These are phyloP conservation scores for Cheilosia vulpina DNA, from an alignment of 2,888 invertebrate species.

Conservation along the genomic window DNA sequence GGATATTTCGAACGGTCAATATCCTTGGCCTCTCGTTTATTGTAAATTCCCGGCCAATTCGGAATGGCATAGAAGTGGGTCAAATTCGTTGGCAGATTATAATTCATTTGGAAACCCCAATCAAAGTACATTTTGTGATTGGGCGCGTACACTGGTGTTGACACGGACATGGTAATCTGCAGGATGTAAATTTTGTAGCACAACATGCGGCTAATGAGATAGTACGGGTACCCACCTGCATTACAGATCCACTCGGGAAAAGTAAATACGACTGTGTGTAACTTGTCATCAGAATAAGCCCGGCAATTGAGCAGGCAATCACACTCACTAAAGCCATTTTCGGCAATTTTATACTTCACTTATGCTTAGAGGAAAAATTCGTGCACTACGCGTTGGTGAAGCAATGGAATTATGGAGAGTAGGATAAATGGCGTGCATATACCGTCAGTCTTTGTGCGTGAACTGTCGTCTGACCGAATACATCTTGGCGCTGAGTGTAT, in stretches of 20 bases:
- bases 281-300: constrained; percentile 2
- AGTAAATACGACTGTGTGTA: constrained; percentile 39
- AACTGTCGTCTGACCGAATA: constrained; percentile 29
- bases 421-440: constrained; percentile 14
- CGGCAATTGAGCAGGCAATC: neutral
- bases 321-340: constrained; percentile 16
- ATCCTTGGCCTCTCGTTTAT: constrained; percentile 59
- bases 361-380: neutral
- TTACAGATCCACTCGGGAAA: constrained; percentile 52
- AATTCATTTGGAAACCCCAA: constrained; percentile 83
- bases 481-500: constrained; percentile 7
- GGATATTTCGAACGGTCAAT: constrained; percentile 58
- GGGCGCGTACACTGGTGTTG: constrained; percentile 80
- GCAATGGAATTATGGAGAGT: neutral
- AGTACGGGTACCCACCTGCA: constrained; percentile 32
- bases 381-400: neutral
- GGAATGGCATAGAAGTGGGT: constrained; percentile 81
- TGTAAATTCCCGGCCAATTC: constrained; percentile 80
- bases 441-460: constrained; percentile 10
- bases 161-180: constrained; percentile 81
- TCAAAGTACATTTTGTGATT: constrained; percentile 81
- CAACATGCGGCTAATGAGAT: neutral
- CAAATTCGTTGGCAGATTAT: constrained; percentile 79
- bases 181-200: neutral
- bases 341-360: neutral